A percentile compares a stretch with the other conserved stretches of the same genome.
Evolutionary conservation across 2,888 invertebrate species (phyloP).

Genomic region (Caradrina kadenii): DNA sequence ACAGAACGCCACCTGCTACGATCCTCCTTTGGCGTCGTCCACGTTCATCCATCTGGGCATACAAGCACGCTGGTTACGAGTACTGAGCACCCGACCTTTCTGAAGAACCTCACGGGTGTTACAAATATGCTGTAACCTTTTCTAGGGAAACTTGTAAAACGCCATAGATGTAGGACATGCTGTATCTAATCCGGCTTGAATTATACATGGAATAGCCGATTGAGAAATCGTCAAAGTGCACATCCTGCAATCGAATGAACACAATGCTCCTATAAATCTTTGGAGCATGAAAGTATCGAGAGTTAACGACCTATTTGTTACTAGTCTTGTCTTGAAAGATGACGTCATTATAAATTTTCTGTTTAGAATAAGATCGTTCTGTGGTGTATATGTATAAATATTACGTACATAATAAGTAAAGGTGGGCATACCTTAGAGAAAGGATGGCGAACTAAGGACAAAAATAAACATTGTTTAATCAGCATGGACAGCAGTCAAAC

Average conservation of each 20-base stretch:
- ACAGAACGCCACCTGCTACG: too few species aligned
- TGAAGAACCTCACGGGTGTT: too few species aligned
- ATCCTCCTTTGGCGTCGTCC: too few species aligned
- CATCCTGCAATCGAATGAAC: constrained; percentile 26
- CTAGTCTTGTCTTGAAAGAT: not conserved
- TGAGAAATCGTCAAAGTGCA: constrained; percentile 27
- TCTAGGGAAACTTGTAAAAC: constrained; percentile 10
- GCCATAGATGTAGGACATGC: not conserved
- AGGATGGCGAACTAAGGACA: too few species aligned
- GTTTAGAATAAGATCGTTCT: not conserved
- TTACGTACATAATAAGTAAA: too few species aligned
- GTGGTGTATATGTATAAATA: too few species aligned
- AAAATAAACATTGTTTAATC: too few species aligned
- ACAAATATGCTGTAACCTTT: not conserved
- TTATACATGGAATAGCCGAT: not conserved
- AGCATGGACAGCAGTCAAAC: too few species aligned
- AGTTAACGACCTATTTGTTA: constrained; percentile 17
- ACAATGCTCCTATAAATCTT: constrained; percentile 31
- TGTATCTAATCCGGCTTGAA: not conserved
- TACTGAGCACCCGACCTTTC: too few species aligned
- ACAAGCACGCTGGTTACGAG: too few species aligned
- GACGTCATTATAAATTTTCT: not conserved
- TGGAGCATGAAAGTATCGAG: constrained; percentile 8
- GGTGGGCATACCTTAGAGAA: too few species aligned
- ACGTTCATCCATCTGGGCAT: too few species aligned